These are phyloP conservation scores for Circaetus cinerascens DNA, from an alignment of 2,113 vertebrate species.

Conservation along the genomic window DNA sequence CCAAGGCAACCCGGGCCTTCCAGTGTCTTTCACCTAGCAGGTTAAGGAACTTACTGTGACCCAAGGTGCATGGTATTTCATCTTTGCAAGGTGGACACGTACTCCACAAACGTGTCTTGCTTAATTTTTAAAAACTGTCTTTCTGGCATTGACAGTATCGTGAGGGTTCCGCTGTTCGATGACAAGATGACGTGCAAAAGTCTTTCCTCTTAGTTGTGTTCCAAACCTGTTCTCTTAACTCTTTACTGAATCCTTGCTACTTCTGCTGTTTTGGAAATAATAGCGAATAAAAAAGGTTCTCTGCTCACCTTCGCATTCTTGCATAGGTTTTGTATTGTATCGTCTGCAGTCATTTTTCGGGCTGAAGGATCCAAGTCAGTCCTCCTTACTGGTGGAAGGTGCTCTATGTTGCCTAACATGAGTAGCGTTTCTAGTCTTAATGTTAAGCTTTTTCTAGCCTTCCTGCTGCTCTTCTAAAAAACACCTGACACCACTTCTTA, in stretches of 20 bases:
- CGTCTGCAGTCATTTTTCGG: background rate
- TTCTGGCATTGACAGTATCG: background rate
- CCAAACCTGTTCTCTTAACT: background rate
- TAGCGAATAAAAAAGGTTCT: background rate
- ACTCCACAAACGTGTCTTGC: no score
- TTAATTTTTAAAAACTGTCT: background rate
- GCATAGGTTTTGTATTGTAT: background rate
- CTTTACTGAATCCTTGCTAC: background rate
- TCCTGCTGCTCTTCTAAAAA: background rate
- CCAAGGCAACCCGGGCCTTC: fast-evolving
- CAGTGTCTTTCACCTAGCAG: fast-evolving
- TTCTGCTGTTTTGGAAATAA: background rate
- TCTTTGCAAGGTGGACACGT: no score
- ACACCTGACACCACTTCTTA: background rate
- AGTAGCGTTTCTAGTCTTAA: background rate
- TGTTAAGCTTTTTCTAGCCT: background rate
- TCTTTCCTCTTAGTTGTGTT: background rate
- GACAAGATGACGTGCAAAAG: background rate
- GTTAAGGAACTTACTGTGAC: background rate
- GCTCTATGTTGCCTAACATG: background rate
- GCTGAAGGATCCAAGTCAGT: background rate
- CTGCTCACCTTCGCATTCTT: background rate
- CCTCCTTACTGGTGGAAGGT: background rate
- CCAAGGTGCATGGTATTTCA: fast-evolving
- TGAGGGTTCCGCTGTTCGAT: background rate